A percentile compares a stretch with the other conserved stretches of the same genome.
phyloP scores from a whole-genome alignment of 2,888 invertebrate genomes.

The Stenoptilia bipunctidactyla region DNA sequence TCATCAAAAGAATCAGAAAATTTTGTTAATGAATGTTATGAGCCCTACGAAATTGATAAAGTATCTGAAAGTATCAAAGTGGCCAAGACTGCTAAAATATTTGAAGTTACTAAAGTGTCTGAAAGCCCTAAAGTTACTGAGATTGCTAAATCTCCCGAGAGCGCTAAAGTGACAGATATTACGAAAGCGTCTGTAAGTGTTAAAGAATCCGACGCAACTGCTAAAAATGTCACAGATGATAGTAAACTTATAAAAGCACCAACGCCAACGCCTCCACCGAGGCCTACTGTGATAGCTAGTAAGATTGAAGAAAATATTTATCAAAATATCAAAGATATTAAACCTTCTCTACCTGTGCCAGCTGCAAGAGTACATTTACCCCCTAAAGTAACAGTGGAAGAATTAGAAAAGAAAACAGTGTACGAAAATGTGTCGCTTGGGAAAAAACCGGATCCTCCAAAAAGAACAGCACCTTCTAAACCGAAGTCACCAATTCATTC shows the following conservation, averaged over 20 bases:
- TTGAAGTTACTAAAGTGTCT: no score
- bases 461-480: constrained; percentile 29
- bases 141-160: no score
- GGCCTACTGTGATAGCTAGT: constrained; percentile 23
- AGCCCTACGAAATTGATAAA: constrained; percentile 40
- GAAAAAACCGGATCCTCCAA: constrained; percentile 37
- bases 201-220: no score
- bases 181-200: no score
- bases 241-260: constrained; percentile 1
- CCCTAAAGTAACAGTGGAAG: constrained; percentile 25
- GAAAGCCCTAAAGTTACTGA: no score
- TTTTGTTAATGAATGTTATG: constrained; percentile 55
- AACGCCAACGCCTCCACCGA: constrained; percentile 43
- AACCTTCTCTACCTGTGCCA: constrained; percentile 34
- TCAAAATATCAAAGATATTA: constrained; percentile 15
- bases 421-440: constrained; percentile 48
- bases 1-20: constrained; percentile 30
- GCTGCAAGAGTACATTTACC: constrained; percentile 48
- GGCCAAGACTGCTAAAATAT: constrained; percentile 14
- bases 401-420: constrained; percentile 28
- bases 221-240: constrained; percentile 5
- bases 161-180: no score
- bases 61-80: constrained; percentile 17
- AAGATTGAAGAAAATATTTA: background rate
- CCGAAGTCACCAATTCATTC: constrained; percentile 12